A percentile compares a stretch with the other conserved stretches of the same genome.
phyloP scores from a whole-genome alignment of 2,797 vertebrate genomes.

The Trichosurus vulpecula region DNA sequence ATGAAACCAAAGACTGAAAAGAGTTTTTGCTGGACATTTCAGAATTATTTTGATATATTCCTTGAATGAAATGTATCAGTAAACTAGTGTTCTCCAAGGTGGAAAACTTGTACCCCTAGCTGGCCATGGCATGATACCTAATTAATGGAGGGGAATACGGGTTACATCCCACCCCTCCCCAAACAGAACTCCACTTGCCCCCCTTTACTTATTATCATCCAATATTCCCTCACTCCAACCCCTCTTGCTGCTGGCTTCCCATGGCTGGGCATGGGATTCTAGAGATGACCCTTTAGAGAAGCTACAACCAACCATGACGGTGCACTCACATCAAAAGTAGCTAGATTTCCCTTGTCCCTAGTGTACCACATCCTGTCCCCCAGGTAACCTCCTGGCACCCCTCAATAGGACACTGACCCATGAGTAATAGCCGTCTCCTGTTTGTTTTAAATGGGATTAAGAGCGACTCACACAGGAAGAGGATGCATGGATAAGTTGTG shows the following conservation, averaged over 20 bases:
- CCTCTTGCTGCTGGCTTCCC: not conserved
- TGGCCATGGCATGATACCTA: conserved; percentile 18
- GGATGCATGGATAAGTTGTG: not conserved
- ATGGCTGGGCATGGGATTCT: not conserved
- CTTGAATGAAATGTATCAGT: conserved; percentile 10
- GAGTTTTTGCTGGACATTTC: conserved; percentile 16
- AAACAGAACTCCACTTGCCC: not conserved
- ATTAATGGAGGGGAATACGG: not conserved
- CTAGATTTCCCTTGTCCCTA: not conserved
- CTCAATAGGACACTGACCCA: not conserved
- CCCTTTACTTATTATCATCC: not conserved
- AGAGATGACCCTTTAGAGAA: not conserved
- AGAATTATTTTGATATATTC: conserved; percentile 19
- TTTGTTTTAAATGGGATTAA: not conserved
- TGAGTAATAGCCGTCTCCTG: not conserved
- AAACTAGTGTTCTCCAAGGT: not conserved
- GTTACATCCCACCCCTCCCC: not conserved
- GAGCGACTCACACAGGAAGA: not conserved
- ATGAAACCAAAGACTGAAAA: conserved; percentile 58
- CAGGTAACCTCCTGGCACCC: not conserved
- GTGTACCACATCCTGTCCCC: not conserved
- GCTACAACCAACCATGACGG: not conserved
- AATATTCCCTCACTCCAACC: not conserved
- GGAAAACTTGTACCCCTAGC: not conserved
- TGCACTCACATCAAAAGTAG: not conserved